phyloP scores from a whole-genome alignment of 1,140 invertebrate species.

The Zaprionus gabonicus region DNA sequence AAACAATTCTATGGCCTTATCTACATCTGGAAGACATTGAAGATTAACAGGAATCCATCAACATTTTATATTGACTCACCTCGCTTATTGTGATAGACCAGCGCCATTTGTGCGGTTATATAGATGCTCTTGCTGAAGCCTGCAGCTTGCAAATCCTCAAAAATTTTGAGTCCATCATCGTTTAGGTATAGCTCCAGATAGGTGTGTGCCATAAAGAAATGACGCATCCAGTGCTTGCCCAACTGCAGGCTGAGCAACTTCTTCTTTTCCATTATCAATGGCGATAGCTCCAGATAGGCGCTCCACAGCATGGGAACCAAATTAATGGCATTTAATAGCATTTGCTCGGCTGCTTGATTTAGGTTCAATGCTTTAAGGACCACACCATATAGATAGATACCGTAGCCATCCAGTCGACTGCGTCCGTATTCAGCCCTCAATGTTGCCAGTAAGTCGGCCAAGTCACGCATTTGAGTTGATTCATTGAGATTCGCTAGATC shows the following conservation, averaged over 20 bases:
- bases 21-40: conserved; percentile 91
- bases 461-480: conserved; percentile 86
- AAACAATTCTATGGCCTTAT: conserved; percentile 94
- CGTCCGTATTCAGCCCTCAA: conserved; percentile 87
- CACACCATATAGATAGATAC: conserved; percentile 95
- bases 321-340: conserved; percentile 91
- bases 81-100: conserved; percentile 96
- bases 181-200: conserved; percentile 96
- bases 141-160: conserved; percentile 89
- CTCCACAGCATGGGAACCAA: conserved; percentile 95
- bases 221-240: conserved; percentile 97
- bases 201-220: conserved; percentile 96
- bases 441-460: conserved; percentile 86
- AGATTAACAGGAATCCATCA: background rate
- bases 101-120: conserved; percentile 95
- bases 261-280: conserved; percentile 92
- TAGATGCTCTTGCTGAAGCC: conserved; percentile 96
- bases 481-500: conserved; percentile 90
- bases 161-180: conserved; percentile 94
- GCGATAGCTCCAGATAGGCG: conserved; percentile 96
- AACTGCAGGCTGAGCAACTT: conserved; percentile 88
- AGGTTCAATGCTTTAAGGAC: conserved; percentile 95
- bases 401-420: conserved; percentile 92
- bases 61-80: conserved; percentile 85
- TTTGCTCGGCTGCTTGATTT: conserved; percentile 89